Percentiles rank a stretch among this genome's conserved stretches.
phyloP scores from a whole-genome alignment of 2,888 invertebrate genomes.

The Conomelus anceps region DNA sequence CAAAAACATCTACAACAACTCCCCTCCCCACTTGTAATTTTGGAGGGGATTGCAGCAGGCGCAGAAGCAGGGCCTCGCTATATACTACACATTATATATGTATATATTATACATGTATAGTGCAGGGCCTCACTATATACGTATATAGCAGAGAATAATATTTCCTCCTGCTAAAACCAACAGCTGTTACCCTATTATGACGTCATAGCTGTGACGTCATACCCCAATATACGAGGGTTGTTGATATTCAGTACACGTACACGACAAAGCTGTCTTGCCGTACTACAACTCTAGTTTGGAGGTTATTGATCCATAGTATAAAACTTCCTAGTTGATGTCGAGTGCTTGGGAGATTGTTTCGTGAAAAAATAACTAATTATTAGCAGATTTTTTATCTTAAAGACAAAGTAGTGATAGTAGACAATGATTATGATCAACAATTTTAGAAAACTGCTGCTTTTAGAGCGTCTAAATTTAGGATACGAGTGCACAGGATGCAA shows the following conservation, averaged over 20 bases:
- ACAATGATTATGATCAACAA: slow-evolving; percentile 21
- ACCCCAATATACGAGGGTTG: not conserved
- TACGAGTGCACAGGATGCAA: slow-evolving; percentile 23
- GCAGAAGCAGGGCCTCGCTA: no score
- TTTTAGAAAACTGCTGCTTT: slow-evolving; percentile 21
- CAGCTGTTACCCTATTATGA: not conserved
- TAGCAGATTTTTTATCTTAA: not conserved
- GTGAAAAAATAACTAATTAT: not conserved
- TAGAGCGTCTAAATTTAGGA: slow-evolving; percentile 22
- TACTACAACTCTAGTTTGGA: no score
- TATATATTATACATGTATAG: no score
- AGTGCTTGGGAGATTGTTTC: no score
- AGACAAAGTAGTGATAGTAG: not conserved
- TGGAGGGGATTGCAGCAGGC: not conserved
- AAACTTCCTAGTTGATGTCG: no score
- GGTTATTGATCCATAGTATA: no score
- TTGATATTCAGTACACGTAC: no score
- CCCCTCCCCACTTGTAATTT: not conserved
- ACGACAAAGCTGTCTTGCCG: no score
- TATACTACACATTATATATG: no score
- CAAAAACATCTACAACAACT: not conserved
- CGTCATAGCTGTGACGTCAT: not conserved
- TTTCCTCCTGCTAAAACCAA: not conserved
- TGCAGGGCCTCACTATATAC: no score
- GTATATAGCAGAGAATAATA: no score